Evolutionary conservation across 2,797 vertebrate species (phyloP), one percentile per base, ranked within the genome.

Genomic region (Ctenochaetus hawaiiensis): DNA sequence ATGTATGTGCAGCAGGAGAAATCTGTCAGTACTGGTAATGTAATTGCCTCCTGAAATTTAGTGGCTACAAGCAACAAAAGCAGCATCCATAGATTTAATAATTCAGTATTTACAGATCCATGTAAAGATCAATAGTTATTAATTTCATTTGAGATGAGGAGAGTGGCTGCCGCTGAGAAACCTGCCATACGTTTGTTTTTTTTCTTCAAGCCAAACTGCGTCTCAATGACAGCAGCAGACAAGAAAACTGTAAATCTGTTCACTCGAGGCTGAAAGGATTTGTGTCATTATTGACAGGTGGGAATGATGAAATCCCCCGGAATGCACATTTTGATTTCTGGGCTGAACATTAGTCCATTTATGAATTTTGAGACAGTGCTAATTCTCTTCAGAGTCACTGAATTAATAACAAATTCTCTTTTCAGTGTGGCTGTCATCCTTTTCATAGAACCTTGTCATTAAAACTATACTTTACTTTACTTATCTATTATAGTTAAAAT

Each of bases 401-500:
- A 72, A 82, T 73, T 74, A 64, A 67, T 73, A 52, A 60, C 20
- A 67, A 62, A 49, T 63, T 56, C 65, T 68, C n/a, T 26, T 22
- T 47, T 54, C 37, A 80, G 76, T 80, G 79, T 81, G 76, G 26
- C 39, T 41, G 10, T n/a, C 51, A 67, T 74, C 66, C 26, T 75
- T 81, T 71, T 60, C 48, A 23, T 44, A 44, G n/a, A 52, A 39
- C 22, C 51, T 59, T 14, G 22, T 10, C 10, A 12, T 54, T 39
- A 54, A 48, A 74, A 76, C 61, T 26, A 49, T 59, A 20, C 12
- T 59, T 43, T 16, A 34, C 13, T 52, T 70, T 65, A 37, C 45
- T 67, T 61, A 77, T 84, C 66, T 72, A n/a, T 88, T 16, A 71
- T n/a, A 53, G 30, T 81, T 59, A 61, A 70, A 83, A 59, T 64